Evolutionary conservation across 2,888 invertebrate species (phyloP), one percentile per base, ranked within the genome.

Genomic region (Cephus runcator): DNA sequence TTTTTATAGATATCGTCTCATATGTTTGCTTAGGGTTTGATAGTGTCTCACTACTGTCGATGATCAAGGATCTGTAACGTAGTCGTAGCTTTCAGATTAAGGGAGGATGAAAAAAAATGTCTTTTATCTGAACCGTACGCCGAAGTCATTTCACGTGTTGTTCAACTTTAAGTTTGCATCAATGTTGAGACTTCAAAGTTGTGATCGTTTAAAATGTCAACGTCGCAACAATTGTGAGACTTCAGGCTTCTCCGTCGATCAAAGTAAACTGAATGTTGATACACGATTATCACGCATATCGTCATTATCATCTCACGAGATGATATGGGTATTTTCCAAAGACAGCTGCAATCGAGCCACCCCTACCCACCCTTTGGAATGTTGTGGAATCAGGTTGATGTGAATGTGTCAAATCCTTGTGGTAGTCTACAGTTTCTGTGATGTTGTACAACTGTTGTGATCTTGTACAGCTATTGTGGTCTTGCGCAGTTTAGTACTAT

Each of bases 311-410:
- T 56, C 23, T 56, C 56, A 56, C 56, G 9, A 56, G 23, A 56
- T 56, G 56, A 71, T 23, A 56, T 69, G 78, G 84, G 85, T 83
- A 83, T 85, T 85, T 87, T 87, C 86, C 87, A 87, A 83, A 83
- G 84, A 85, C 80, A 82, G 83, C 83, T 79, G 68, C 79, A 79
- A 79, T 76, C 77, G 76, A 33, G 68, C 69, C 31, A 11, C 31
- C 35, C 73, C 56, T 9, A 6, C 6, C 56, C 23, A 56, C 56
- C 56, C 23, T 56, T 69, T n/a, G 1, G 12, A 33, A 30, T 40
- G 12, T 4, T 30, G 12, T 33, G n/a, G 73, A 34, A 40, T 76
- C 40, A 56, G 30, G 30, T 34, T 30, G 23, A 30, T 34, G 35
- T n/a, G 74, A 74, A 74, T 33, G 31, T 73, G 73, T 33, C 15